Evolutionary conservation across 2,797 vertebrate species (phyloP), one percentile per base, ranked within the genome.

Genomic region (Anolis apletophallus): DNA sequence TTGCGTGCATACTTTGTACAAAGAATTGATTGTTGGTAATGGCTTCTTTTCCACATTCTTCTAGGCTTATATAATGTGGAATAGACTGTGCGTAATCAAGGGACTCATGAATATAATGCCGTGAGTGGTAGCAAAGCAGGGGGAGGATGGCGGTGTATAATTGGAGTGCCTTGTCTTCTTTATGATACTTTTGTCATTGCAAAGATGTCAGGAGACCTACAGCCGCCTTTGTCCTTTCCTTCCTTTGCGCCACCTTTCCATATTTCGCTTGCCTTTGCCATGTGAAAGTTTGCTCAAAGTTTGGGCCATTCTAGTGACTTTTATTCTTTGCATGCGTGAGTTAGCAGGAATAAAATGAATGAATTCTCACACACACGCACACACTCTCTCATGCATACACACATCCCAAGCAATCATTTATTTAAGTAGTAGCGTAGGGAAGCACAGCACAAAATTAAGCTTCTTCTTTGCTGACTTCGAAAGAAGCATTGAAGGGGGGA

Each of bases 1-100:
- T 87, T 90, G 79, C 83, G 84, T 90, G 21, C 19, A 96, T 95
- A 61, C 52, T 83, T 64, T 1, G 13, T 64, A 87, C 86, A 96
- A 96, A 96, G 95, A 92, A 78, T 13, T 93, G 91, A 94, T 95
- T 96, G 96, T 96, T 90, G 32, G 17, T 83, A 91, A 94, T 93
- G 91, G 90, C 86, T 93, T 94, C 92, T 92, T 89, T 52, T 57
- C 46, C 89, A 92, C 95, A 93, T 96, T 95, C 95, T 93, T 94
- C 34, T 69, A 64, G 85, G 92, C 95, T 95, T 95, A 93, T 88
- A 94, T 94, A 94, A 95, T 90, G 89, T 88, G 90, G 90, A 88
- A 36, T 90, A 93, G 84, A 93, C 92, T 40, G 83, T 54, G 88
- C 36, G 88, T 93, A 94, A 91, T 94, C 93, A 82, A 87, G 77